These are phyloP conservation scores for Spea bombifrons DNA, from an alignment of 2,113 vertebrate species.

Conservation along the genomic window DNA sequence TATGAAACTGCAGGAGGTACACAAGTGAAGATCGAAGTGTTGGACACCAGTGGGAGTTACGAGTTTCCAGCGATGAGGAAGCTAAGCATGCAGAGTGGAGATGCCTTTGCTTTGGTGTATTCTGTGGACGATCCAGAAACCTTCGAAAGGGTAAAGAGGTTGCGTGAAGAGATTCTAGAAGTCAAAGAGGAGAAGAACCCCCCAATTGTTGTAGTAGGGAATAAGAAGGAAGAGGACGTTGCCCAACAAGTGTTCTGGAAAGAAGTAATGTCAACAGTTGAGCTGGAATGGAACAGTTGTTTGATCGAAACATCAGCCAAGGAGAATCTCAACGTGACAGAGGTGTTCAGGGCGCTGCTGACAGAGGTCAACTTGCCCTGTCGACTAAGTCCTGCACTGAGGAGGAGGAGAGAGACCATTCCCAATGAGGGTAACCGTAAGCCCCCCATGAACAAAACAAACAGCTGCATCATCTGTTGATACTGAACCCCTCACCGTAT, in stretches of 20 bases:
- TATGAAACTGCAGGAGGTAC: conserved; percentile 74
- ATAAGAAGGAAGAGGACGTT: conserved; percentile 72
- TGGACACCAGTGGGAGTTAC: conserved; percentile 90
- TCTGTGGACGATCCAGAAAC: conserved; percentile 81
- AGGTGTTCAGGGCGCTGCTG: conserved; percentile 85
- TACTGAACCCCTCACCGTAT: background rate
- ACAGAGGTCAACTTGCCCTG: conserved; percentile 78
- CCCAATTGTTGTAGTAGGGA: conserved; percentile 84
- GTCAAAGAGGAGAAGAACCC: conserved; percentile 83
- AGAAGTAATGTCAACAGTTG: conserved; percentile 75
- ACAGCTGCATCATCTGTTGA: conserved; percentile 84
- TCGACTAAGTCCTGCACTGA: conserved; percentile 75
- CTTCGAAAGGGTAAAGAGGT: conserved; percentile 76
- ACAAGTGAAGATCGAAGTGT: conserved; percentile 79
- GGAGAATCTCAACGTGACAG: conserved; percentile 81
- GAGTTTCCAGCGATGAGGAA: conserved; percentile 90
- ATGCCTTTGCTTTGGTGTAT: conserved; percentile 84
- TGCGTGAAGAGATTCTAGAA: conserved; percentile 86
- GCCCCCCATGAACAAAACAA: conserved; percentile 91
- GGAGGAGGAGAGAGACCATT: conserved; percentile 81
- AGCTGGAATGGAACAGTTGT: conserved; percentile 86
- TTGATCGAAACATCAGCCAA: conserved; percentile 85
- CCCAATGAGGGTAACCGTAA: conserved; percentile 70
- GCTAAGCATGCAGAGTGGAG: conserved; percentile 85
- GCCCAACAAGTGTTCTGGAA: conserved; percentile 68